A percentile compares a stretch with the other conserved stretches of the same genome.
phyloP scores from a whole-genome alignment of 2,888 invertebrate genomes.

The Metacarcinus magister region DNA sequence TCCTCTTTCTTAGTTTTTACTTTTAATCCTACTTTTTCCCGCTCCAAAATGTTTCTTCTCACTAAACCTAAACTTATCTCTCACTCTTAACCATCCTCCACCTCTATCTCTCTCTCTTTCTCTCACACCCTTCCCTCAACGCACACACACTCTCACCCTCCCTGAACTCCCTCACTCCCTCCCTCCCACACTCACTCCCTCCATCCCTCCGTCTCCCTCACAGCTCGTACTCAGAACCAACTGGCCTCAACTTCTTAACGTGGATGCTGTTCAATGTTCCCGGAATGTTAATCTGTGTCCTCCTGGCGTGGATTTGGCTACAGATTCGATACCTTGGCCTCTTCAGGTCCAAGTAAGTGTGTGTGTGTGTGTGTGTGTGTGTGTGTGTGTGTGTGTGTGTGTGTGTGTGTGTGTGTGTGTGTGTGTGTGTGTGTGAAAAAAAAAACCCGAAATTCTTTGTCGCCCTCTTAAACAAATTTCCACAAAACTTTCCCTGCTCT shows the following conservation, averaged over 20 bases:
- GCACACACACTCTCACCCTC: not conserved
- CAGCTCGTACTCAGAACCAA: slow-evolving; percentile 87
- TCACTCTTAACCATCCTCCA: not conserved
- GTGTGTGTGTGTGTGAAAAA: no score
- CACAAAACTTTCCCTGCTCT: not conserved
- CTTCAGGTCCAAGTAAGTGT: slow-evolving; percentile 50
- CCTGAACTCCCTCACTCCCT: not conserved
- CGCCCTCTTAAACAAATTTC: not conserved
- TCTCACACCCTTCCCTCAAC: not conserved
- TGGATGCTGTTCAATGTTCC: slow-evolving; percentile 95
- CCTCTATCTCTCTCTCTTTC: not conserved
- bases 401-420: not conserved
- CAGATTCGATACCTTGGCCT: slow-evolving; percentile 88
- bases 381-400: not conserved
- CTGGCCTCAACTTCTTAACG: slow-evolving; percentile 91
- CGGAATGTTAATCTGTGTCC: slow-evolving; percentile 91
- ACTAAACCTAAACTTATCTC: no score
- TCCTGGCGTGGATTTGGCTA: slow-evolving; percentile 91
- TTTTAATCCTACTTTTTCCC: no score
- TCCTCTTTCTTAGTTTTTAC: no score
- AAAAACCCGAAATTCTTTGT: no score
- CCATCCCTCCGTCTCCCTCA: not conserved
- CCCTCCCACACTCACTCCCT: not conserved
- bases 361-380: not conserved
- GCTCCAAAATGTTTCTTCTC: no score